Percentiles rank a stretch among this genome's conserved stretches.
Conservation (phyloP, 2,888 invertebrate species). For the Sisyra nigra region DNA sequence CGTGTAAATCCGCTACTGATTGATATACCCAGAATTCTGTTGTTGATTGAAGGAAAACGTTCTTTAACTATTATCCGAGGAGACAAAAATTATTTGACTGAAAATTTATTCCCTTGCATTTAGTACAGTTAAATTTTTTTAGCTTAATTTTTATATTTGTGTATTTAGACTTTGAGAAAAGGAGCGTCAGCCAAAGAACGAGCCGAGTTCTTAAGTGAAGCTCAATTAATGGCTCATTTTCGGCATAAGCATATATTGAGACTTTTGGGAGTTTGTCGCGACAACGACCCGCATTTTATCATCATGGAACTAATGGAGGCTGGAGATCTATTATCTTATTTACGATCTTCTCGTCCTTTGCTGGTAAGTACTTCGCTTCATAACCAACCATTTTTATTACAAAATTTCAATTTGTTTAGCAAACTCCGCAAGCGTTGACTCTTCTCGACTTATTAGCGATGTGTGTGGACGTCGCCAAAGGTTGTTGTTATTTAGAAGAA, state of each 20-base stretch:
- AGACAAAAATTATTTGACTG: not conserved
- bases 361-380: conserved; percentile 36
- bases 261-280: conserved; percentile 85
- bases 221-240: conserved; percentile 93
- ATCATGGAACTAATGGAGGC: conserved; percentile 97
- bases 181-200: conserved; percentile 83
- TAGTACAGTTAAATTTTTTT: too few relatives aligned
- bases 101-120: conserved; percentile 5
- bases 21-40: too few relatives aligned
- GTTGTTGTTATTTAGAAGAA: conserved; percentile 90
- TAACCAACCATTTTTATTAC: not conserved
- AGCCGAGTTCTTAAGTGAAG: conserved; percentile 90
- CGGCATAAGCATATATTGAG: conserved; percentile 90
- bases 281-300: conserved; percentile 84
- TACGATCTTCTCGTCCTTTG: conserved; percentile 66
- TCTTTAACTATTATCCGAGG: too few relatives aligned
- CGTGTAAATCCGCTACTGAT: too few relatives aligned
- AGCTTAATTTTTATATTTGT: too few relatives aligned
- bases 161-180: conserved; percentile 81
- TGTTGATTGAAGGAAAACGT: too few relatives aligned
- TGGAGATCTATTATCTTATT: conserved; percentile 83
- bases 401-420: conserved; percentile 24
- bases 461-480: conserved; percentile 90
- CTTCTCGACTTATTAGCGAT: conserved; percentile 77
- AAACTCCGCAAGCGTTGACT: conserved; percentile 47